Percentiles rank a stretch among this genome's conserved stretches.
phyloP scores from a whole-genome alignment of 2,113 vertebrate genomes.

The Salvator merianae region DNA sequence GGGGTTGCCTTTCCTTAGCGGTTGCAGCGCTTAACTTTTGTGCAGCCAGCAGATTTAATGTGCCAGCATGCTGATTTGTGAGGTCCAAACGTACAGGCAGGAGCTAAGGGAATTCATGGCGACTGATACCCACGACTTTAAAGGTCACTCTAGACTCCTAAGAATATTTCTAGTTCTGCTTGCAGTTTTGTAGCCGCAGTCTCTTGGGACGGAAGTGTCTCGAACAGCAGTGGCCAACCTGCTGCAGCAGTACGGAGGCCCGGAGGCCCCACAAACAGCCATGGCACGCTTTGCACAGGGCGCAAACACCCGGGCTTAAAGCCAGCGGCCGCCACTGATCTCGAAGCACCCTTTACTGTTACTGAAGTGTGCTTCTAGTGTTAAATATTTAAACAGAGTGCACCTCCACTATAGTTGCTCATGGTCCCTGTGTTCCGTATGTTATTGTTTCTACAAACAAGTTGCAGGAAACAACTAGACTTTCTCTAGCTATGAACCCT shows the following conservation, averaged over 20 bases:
- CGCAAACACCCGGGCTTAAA: no score
- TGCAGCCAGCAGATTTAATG: neutral
- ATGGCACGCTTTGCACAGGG: no score
- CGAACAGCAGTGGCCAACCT: no score
- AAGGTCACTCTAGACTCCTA: neutral
- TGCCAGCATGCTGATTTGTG: neutral
- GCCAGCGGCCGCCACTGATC: no score
- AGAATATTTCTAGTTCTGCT: neutral
- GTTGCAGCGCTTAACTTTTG: neutral
- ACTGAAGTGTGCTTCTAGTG: neutral
- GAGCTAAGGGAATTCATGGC: neutral
- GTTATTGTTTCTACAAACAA: neutral
- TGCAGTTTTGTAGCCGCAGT: neutral
- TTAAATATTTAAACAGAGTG: neutral
- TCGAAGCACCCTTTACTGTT: neutral
- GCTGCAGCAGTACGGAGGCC: no score
- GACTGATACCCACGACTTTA: neutral
- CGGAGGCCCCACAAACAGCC: no score
- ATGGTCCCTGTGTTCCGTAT: neutral
- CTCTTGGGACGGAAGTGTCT: neutral
- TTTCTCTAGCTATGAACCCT: no score
- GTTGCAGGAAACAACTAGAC: neutral
- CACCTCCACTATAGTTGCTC: no score
- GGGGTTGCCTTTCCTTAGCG: neutral
- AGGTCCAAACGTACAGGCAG: neutral